phyloP scores from a whole-genome alignment of 2,797 vertebrate species.

The Capromys pilorides region DNA sequence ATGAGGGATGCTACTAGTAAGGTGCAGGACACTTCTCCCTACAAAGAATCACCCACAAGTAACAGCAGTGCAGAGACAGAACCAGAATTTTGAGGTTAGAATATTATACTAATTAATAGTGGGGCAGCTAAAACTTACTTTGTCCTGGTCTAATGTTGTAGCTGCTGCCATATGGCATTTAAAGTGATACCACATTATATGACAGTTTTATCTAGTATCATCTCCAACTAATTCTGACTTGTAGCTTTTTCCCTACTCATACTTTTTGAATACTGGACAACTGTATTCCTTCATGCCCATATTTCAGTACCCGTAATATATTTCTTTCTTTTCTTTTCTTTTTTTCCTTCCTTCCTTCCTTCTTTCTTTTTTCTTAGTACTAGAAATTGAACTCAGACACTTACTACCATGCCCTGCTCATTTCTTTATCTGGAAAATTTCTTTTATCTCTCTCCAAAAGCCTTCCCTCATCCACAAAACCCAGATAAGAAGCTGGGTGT shows the following conservation, averaged over 20 bases:
- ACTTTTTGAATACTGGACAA: constrained; percentile 20
- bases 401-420: background rate
- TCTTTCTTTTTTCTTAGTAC: background rate
- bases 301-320: constrained; percentile 35
- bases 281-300: constrained; percentile 35
- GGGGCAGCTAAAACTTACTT: constrained; percentile 4
- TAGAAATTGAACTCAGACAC: background rate
- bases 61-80: constrained; percentile 29
- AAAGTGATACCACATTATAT: background rate
- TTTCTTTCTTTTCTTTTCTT: background rate
- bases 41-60: background rate
- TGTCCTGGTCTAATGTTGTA: background rate
- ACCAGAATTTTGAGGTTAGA: constrained; percentile 40
- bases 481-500: background rate
- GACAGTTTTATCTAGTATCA: constrained; percentile 16
- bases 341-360: too few species aligned
- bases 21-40: background rate
- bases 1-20: background rate
- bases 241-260: constrained; percentile 4
- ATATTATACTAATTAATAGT: constrained; percentile 17
- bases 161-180: background rate
- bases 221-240: constrained; percentile 41
- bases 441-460: constrained; percentile 31
- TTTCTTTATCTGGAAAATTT: constrained; percentile 36
- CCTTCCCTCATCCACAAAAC: background rate